These are phyloP conservation scores for Aix galericulata DNA, from an alignment of 2,113 vertebrate species.

Conservation along the genomic window DNA sequence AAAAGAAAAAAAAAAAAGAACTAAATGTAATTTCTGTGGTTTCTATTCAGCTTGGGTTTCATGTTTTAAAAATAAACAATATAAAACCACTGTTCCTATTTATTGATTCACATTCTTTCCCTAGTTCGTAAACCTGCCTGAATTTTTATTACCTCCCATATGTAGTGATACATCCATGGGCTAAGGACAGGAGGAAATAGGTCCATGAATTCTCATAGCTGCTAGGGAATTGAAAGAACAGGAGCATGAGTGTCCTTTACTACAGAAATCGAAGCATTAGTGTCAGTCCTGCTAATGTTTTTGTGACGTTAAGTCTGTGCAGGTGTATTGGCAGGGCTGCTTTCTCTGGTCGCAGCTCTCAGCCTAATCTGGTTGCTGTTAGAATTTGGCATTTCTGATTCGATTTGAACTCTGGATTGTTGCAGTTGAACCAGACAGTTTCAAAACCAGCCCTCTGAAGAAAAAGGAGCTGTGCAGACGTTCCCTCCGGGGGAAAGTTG, in stretches of 20 bases:
- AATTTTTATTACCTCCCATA: neutral
- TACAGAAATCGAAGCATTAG: neutral
- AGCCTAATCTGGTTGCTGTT: neutral
- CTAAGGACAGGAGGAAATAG: neutral
- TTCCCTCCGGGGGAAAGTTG: neutral
- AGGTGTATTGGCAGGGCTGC: neutral
- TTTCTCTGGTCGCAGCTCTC: neutral
- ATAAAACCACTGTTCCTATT: constrained; percentile 62
- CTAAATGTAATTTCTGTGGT: constrained; percentile 93
- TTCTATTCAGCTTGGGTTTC: constrained; percentile 91
- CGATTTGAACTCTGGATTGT: neutral
- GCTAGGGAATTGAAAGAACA: neutral
- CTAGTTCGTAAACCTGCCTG: neutral
- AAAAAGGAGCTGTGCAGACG: rapidly evolving
- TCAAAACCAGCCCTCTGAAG: neutral
- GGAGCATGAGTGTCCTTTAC: neutral
- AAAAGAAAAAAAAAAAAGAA: constrained; percentile 63
- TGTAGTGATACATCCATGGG: rapidly evolving
- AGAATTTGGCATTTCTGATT: neutral
- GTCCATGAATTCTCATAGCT: neutral
- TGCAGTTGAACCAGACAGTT: neutral
- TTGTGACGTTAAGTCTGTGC: rapidly evolving
- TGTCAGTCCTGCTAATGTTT: neutral
- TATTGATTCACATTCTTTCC: neutral
- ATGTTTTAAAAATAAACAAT: constrained; percentile 93